phyloP scores from a whole-genome alignment of 2,113 vertebrate species.

The Oryzias woworae region DNA sequence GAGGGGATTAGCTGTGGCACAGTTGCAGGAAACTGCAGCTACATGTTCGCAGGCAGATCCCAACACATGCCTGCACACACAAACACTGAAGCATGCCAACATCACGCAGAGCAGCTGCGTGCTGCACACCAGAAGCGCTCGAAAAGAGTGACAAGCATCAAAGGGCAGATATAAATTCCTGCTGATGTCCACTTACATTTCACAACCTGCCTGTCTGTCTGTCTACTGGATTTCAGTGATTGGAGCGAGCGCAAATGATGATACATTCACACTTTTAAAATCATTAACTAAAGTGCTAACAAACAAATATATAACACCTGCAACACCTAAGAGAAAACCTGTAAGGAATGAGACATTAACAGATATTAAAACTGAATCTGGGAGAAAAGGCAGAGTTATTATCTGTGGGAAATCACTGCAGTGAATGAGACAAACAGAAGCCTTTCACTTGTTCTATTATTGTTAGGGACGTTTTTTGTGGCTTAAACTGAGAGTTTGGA shows the following conservation, averaged over 20 bases:
- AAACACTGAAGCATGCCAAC: conserved; percentile 19
- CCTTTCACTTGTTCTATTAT: conserved; percentile 2
- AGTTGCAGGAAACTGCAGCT: conserved; percentile 40
- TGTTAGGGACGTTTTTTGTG: background rate
- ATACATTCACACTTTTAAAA: conserved; percentile 8
- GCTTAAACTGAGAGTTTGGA: background rate
- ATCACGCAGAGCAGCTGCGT: conserved; percentile 32
- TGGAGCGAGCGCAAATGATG: background rate
- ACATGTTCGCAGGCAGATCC: conserved; percentile 39
- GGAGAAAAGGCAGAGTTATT: conserved; percentile 10
- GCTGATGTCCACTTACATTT: conserved; percentile 52
- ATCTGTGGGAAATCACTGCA: conserved; percentile 25
- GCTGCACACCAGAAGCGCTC: conserved; percentile 40
- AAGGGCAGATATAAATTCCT: conserved; percentile 38
- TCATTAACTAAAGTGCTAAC: conserved; percentile 7
- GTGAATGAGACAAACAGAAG: conserved; percentile 7
- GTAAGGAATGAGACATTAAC: conserved; percentile 27
- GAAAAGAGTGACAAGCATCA: conserved; percentile 31
- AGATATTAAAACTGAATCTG: conserved; percentile 5
- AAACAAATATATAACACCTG: conserved; percentile 47
- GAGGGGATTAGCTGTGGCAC: conserved; percentile 44
- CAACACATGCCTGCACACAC: conserved; percentile 43
- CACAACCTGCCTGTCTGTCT: conserved; percentile 21
- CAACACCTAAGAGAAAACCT: conserved; percentile 40
- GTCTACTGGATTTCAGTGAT: background rate